Base-by-base conservation (phyloP, 2,797 vertebrate genomes). In the Triplophysa bombifrons region DNA sequence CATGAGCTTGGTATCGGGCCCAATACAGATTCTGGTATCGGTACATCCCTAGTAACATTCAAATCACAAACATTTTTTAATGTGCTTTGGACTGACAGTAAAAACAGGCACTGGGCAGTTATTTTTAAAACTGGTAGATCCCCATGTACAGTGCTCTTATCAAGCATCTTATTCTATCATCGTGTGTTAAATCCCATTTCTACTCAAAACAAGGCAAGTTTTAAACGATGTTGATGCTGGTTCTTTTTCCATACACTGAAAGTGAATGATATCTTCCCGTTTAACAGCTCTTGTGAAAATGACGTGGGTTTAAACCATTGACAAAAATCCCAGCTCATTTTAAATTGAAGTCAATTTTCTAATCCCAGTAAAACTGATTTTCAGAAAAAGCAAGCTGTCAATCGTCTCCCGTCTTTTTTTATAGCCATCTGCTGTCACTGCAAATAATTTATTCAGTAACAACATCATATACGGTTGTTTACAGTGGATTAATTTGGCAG, bases 401-500 rank as follows among this genome's bases (percentile, higher is more conserved):
- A 41, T 41, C 30, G 70, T 16, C 16, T 30, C 25, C 2, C n/a
- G 16, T 25, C 46, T 78, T 56, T 53, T 60, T 11, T 11, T 22
- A 51, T 27, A 22, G 12, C 44, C n/a, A 61, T 48, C 20, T 12
- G 64, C 65, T 65, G 19, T n/a, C n/a, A 50, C 67, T n/a, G 20
- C 55, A 69, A 53, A 75, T 27, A 10, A 53, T 48, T 48, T 72
- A 63, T 82, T 78, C 5, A 71, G 70, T 22, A 72, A 30, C 30
- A 30, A 30, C 34, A 38, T 38, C 6, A 38, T 41, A 20, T 20
- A 48, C 7, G 9, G 30, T 55, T 51, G 34, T 74, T 82, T 58
- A 79, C 69, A 74, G 55, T 61, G 68, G 53, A 82, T 68, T 70
- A 19, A 58, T 55, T 82, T 78, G 83, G 79, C 48, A 74, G 83